Percentiles rank a stretch among this genome's conserved stretches.
Evolutionary conservation across 2,113 vertebrate species (phyloP).

Genomic region (Hiodon alosoides): DNA sequence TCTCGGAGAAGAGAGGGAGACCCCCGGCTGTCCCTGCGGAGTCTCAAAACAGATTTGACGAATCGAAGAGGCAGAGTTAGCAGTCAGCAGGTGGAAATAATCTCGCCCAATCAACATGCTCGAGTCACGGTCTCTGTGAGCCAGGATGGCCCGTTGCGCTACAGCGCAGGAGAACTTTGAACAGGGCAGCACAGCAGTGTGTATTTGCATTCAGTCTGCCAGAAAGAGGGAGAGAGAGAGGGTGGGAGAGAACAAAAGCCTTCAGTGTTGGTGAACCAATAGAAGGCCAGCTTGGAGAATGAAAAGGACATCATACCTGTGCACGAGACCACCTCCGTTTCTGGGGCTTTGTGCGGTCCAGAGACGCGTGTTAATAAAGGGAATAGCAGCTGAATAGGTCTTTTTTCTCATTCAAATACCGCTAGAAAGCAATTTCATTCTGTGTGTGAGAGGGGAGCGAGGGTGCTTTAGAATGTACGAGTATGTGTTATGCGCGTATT

Average conservation of each 20-base stretch:
- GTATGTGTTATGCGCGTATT: conserved; percentile 8
- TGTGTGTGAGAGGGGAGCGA: conserved; percentile 45
- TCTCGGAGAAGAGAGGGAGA: background rate
- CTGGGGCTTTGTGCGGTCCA: conserved; percentile 49
- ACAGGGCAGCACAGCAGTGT: conserved; percentile 60
- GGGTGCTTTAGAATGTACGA: conserved; percentile 22
- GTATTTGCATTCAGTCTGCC: conserved; percentile 56
- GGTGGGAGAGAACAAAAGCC: conserved; percentile 49
- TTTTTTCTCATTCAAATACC: conserved; percentile 57
- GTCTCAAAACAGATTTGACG: conserved; percentile 15
- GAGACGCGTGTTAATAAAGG: conserved; percentile 64
- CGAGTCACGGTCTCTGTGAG: conserved; percentile 15
- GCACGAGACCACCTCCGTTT: conserved; percentile 51
- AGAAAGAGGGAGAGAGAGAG: conserved; percentile 30
- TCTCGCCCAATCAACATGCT: conserved; percentile 30
- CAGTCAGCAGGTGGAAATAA: conserved; percentile 36
- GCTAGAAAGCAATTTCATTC: conserved; percentile 67
- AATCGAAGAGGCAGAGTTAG: conserved; percentile 16
- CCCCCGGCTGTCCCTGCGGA: conserved; percentile 19
- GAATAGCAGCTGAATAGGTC: conserved; percentile 21
- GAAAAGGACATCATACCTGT: conserved; percentile 61
- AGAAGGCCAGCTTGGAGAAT: conserved; percentile 37
- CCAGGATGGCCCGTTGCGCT: conserved; percentile 20
- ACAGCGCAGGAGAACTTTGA: conserved; percentile 47
- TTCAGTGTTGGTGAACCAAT: conserved; percentile 52